phyloP scores from a whole-genome alignment of 2,797 vertebrate species.

The Myioborus melanocephalus region DNA sequence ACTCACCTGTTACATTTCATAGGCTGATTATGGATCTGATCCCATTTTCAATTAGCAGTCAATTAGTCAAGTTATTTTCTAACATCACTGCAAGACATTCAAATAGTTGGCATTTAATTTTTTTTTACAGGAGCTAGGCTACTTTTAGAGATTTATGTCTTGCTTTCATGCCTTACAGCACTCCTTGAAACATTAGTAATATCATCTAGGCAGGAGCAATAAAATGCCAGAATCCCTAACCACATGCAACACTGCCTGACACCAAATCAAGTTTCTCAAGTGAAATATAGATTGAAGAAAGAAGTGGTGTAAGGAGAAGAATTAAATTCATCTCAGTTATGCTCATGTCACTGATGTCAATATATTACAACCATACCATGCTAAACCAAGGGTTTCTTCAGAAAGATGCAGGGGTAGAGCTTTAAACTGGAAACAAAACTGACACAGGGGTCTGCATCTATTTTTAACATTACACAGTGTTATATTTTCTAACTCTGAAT shows the following conservation, averaged over 20 bases:
- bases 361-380: neutral
- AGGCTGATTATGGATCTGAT: neutral
- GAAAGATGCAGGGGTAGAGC: neutral
- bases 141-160: slow-evolving; percentile 46
- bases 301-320: neutral
- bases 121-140: slow-evolving; percentile 11
- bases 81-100: slow-evolving; percentile 31
- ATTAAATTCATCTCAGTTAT: slow-evolving; percentile 36
- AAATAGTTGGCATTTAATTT: neutral
- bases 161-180: slow-evolving; percentile 44
- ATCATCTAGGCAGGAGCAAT: slow-evolving; percentile 40
- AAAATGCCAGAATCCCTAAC: slow-evolving; percentile 34
- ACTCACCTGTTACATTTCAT: neutral
- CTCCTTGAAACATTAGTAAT: slow-evolving; percentile 52
- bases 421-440: neutral
- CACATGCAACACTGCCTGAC: slow-evolving; percentile 24
- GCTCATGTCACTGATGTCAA: slow-evolving; percentile 1
- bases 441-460: neutral
- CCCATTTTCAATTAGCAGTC: neutral
- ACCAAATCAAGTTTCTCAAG: slow-evolving; percentile 48
- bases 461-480: neutral
- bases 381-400: neutral
- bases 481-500: neutral
- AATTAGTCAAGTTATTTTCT: slow-evolving; percentile 27
- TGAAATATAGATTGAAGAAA: slow-evolving; percentile 39